A percentile compares a stretch with the other conserved stretches of the same genome.
Conservation (phyloP, 1,140 invertebrate genomes). For the Drosophila serrata region DNA sequence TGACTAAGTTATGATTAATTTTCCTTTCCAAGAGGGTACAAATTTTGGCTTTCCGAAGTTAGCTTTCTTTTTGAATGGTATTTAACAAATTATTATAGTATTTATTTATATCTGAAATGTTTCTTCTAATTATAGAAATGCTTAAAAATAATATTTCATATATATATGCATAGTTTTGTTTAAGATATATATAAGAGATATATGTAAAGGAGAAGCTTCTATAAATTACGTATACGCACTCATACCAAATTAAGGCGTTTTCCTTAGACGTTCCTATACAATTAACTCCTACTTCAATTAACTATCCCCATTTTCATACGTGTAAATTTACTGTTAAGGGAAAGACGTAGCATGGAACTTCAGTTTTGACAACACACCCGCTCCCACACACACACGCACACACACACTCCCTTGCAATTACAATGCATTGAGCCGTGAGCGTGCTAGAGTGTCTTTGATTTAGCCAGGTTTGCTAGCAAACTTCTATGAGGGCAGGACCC, state of each 20-base stretch:
- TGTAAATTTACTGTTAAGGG: constrained; percentile 4
- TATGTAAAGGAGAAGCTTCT: too few species aligned
- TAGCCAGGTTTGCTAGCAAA: constrained; percentile 23
- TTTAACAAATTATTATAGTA: too few species aligned
- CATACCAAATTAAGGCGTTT: too few species aligned
- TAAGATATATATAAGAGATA: too few species aligned
- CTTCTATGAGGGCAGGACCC: neutral
- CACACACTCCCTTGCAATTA: constrained; percentile 31
- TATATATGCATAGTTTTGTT: too few species aligned
- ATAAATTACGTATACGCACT: too few species aligned
- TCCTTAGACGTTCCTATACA: too few species aligned
- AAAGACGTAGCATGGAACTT: constrained; percentile 57
- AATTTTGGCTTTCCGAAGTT: neutral
- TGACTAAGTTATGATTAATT: neutral
- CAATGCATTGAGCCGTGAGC: constrained; percentile 73
- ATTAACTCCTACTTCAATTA: neutral
- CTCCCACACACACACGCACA: constrained; percentile 9
- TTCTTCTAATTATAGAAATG: too few species aligned
- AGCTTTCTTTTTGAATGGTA: neutral
- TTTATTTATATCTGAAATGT: too few species aligned
- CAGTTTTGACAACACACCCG: constrained; percentile 71
- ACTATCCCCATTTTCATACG: neutral
- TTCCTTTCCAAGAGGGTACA: neutral
- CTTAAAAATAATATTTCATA: too few species aligned
- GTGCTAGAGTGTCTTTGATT: constrained; percentile 59